phyloP scores from a whole-genome alignment of 2,888 invertebrate species.

The Lacanobia wlatinum region DNA sequence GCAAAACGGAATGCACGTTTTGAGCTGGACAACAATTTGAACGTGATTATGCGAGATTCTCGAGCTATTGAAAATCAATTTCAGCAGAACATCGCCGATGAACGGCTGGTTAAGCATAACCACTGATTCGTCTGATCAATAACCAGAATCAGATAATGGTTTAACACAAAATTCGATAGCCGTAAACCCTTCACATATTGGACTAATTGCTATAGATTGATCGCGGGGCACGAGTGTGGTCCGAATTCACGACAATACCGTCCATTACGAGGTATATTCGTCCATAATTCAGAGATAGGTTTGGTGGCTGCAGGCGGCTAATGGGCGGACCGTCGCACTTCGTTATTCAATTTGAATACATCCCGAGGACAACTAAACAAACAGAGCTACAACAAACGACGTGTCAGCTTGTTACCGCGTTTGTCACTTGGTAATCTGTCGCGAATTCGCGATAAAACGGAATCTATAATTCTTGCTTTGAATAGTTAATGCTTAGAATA shows the following conservation, averaged over 20 bases:
- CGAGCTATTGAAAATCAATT: constrained; percentile 39
- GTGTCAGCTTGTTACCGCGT: constrained; percentile 38
- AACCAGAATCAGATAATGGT: constrained; percentile 35
- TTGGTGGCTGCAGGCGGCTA: constrained; percentile 53
- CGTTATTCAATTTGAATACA: constrained; percentile 77
- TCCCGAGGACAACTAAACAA: constrained; percentile 70
- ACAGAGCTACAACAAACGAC: constrained; percentile 55
- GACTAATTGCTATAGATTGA: constrained; percentile 62
- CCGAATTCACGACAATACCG: constrained; percentile 53
- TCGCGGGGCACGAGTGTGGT: constrained; percentile 32
- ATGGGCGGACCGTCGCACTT: constrained; percentile 70
- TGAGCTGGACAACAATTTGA: constrained; percentile 21
- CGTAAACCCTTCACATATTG: constrained; percentile 44
- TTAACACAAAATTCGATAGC: constrained; percentile 59
- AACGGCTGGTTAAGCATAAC: constrained; percentile 34
- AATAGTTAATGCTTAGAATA: background rate
- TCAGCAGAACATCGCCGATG: constrained; percentile 24
- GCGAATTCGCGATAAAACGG: background rate
- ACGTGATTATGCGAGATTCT: constrained; percentile 18
- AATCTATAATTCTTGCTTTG: background rate
- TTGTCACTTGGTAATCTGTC: constrained; percentile 20
- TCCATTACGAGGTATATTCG: constrained; percentile 54
- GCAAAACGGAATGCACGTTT: constrained; percentile 17
- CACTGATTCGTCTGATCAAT: constrained; percentile 33
- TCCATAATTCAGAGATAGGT: constrained; percentile 57